phyloP scores from a whole-genome alignment of 1,140 invertebrate species.

The Leptinotarsa undecemlineata region DNA sequence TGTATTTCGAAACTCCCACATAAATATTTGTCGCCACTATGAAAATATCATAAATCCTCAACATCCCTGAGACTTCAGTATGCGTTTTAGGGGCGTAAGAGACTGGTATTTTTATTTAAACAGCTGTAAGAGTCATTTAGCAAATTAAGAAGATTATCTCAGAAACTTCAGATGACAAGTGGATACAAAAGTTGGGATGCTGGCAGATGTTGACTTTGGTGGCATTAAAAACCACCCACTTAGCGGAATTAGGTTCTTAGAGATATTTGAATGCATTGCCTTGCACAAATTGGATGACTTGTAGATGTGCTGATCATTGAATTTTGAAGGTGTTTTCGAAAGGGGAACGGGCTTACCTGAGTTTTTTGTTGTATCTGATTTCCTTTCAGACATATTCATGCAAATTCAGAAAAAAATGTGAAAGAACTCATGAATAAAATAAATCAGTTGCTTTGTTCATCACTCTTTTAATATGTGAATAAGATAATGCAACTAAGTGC shows the following conservation, averaged over 20 bases:
- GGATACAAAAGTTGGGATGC: conserved; percentile 27
- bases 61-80: conserved; percentile 12
- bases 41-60: conserved; percentile 25
- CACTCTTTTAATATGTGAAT: no score
- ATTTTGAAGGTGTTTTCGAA: background rate
- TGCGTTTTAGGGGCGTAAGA: background rate
- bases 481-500: no score
- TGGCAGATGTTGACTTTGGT: conserved; percentile 27
- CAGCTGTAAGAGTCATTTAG: conserved; percentile 40
- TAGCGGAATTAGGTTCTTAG: conserved; percentile 8
- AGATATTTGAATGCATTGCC: conserved; percentile 2
- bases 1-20: conserved; percentile 22
- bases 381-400: no score
- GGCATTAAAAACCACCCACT: conserved; percentile 25
- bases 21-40: conserved; percentile 21
- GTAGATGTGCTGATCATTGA: no score
- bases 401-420: no score
- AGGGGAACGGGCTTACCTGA: background rate
- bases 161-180: conserved; percentile 30
- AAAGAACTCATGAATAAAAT: no score
- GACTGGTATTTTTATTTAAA: conserved; percentile 33
- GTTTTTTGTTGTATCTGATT: background rate
- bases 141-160: conserved; percentile 39
- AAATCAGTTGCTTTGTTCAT: no score
- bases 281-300: background rate